Conservation (phyloP, 2,797 vertebrate genomes). For the Heliangelus exortis region DNA sequence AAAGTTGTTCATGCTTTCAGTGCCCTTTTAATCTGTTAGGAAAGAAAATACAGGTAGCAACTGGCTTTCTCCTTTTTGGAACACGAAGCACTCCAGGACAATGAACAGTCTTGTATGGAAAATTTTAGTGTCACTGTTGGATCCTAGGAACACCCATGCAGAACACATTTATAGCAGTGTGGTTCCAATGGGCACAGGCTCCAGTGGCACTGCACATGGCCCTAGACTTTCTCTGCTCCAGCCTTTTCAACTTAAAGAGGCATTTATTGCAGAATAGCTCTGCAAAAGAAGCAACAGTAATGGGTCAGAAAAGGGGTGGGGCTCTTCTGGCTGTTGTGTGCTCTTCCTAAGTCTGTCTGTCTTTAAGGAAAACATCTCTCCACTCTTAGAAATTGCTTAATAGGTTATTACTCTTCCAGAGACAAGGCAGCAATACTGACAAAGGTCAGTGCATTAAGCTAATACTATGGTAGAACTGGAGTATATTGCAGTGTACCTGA, state of each 20-base stretch:
- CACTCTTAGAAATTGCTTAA: not conserved
- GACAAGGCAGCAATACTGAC: not conserved
- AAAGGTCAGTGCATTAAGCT: not conserved
- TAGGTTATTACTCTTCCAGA: not conserved
- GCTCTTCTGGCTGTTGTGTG: not conserved
- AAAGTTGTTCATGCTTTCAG: not conserved
- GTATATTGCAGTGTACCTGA: not conserved
- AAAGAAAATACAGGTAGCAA: not conserved
- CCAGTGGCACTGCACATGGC: not conserved
- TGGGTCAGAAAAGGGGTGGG: not conserved
- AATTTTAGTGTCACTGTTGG: not conserved
- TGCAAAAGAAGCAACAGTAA: not conserved
- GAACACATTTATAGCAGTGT: not conserved
- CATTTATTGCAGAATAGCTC: not conserved
- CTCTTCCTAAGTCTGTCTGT: not conserved
- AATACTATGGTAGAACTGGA: not conserved
- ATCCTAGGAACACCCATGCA: not conserved
- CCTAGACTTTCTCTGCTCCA: not conserved
- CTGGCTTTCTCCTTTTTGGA: not conserved
- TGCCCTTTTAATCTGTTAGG: not conserved
- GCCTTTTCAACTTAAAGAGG: not conserved
- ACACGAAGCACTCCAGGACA: not conserved
- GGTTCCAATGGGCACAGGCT: not conserved
- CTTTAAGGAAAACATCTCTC: not conserved
- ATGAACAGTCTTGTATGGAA: not conserved